Base-by-base conservation (phyloP, 2,888 invertebrate genomes). In the Caenorhabditis becei region DNA sequence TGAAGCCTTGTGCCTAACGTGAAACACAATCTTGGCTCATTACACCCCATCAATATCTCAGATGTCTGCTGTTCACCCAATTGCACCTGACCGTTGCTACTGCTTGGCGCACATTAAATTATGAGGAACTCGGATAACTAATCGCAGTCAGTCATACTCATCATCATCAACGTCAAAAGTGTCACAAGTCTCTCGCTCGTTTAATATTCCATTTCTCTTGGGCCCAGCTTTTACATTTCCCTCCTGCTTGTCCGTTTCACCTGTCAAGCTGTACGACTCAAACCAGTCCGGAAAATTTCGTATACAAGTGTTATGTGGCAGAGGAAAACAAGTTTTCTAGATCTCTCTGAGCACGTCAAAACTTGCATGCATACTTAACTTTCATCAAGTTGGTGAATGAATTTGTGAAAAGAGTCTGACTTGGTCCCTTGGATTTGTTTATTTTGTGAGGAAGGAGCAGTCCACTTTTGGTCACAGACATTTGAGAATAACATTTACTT, bases 91-190 rank as follows among this genome's bases (percentile, higher is more conserved):
- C 72, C 70, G 63, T 70, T 56, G 62, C 62, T 49, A 54, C 66
- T 49, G 61, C 62, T 72, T 72, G 72, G 79, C 67, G 72, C 72
- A 79, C 67, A 79, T 79, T 79, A 79, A 79, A 72, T 79, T 79
- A 79, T 79, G 79, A 79, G 56, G 24, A 70, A 63, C 69, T 59
- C 71, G 47, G 67, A 66, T 66, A 63, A 70, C 67, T 79, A 79
- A 79, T 79, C 49, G 66, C 62, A 78, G 69, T 32, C 59, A 59
- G 61, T 78, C 71, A 78, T 71, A 71, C 78, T 72, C 71, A 79
- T 72, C 79, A 79, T 79, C 79, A 78, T 71, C 78, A 78, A 78
- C 71, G 79, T 79, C 79, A 79, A 54, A 79, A 79, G 59, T 79
- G 79, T 79, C 71, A 67, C 37, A 51, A 70, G 59, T 59, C 56